Base-by-base conservation (phyloP, 2,113 vertebrate species). In the Microcebus tavaratra region DNA sequence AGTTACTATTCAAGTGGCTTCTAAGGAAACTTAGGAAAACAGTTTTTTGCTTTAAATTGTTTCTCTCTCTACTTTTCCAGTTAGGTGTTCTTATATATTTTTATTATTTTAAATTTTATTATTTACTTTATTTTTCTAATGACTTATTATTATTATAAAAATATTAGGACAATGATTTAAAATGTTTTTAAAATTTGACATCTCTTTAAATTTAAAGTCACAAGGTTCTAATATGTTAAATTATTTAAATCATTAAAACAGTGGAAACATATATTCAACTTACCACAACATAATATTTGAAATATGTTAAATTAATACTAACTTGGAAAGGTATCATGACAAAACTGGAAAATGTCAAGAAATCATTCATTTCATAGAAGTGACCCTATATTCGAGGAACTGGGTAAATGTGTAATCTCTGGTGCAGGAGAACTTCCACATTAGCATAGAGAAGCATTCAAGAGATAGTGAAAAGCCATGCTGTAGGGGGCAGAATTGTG, bases 331-430 rank as follows among this genome's bases (percentile, higher is more conserved):
- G 18, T 36, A 75, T 42, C 78, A 90, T 72, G 17, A 91, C 50
- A 94, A 18, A 96, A 23, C 73, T 92, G 95, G 75, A 34, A 72
- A 53, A 76, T 80, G 88, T 23, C 39, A 90, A 98, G 82, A 88
- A 90, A 80, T 36, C 20, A 79, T 86, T 85, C 65, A 79, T 48
- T 94, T 92, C 55, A 42, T 15, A 12, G 1, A 29, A 76, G 75
- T 67, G 42, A 75, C 11, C 50, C 50, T 25, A 42, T 1, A 23
- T 14, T 50, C 70, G 29, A 9, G 63, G 29, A 98, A 96, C 81
- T 39, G 63, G 0, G 0, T 85, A 83, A 73, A 67, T 34, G 10
- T 31, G 18, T 8, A 25, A 10, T 14, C 48, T 55, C 42, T 73
- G 6, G 10, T 61, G 42, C 17, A 34, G 42, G 78, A 36, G 27